These are phyloP conservation scores for Polylopha cassiicola DNA, from an alignment of 2,888 invertebrate genomes.

Conservation along the genomic window DNA sequence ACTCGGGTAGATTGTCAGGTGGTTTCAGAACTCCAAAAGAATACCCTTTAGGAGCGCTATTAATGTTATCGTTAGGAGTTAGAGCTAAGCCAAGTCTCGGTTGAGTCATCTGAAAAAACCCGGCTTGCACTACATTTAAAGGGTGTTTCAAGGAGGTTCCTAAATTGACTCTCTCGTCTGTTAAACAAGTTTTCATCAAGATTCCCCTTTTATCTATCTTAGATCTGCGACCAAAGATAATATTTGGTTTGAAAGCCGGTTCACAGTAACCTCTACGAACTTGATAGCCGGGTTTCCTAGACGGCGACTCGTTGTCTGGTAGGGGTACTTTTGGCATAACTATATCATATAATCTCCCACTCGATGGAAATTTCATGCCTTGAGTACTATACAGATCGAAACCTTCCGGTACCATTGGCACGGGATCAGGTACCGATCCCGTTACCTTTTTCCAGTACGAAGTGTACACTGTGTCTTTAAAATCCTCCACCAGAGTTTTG, in stretches of 20 bases:
- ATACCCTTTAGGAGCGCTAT: slow-evolving; percentile 49
- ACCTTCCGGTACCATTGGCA: slow-evolving; percentile 17
- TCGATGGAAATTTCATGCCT: slow-evolving; percentile 8
- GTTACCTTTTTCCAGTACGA: slow-evolving; percentile 23
- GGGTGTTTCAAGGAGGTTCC: slow-evolving; percentile 40
- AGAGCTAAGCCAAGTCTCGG: slow-evolving; percentile 40
- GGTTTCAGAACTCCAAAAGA: slow-evolving; percentile 54
- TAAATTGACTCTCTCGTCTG: slow-evolving; percentile 31
- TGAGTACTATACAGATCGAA: slow-evolving; percentile 10
- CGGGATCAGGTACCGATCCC: slow-evolving; percentile 12
- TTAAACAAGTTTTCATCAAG: slow-evolving; percentile 45
- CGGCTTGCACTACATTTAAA: slow-evolving; percentile 41
- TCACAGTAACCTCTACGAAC: slow-evolving; percentile 13
- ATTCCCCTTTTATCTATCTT: slow-evolving; percentile 45
- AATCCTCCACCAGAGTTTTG: slow-evolving; percentile 20
- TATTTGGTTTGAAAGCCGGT: slow-evolving; percentile 39
- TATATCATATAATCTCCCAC: slow-evolving; percentile 16
- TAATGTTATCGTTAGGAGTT: slow-evolving; percentile 57
- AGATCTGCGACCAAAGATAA: slow-evolving; percentile 39
- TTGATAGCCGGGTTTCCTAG: slow-evolving; percentile 8
- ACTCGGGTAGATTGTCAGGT: slow-evolving; percentile 46
- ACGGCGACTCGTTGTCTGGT: slow-evolving; percentile 12
- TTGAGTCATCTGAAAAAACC: slow-evolving; percentile 35
- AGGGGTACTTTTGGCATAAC: slow-evolving; percentile 19
- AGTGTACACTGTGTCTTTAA: slow-evolving; percentile 18